Evolutionary conservation across 2,797 vertebrate species (phyloP).

Genomic region (Acipenser transmontanus): DNA sequence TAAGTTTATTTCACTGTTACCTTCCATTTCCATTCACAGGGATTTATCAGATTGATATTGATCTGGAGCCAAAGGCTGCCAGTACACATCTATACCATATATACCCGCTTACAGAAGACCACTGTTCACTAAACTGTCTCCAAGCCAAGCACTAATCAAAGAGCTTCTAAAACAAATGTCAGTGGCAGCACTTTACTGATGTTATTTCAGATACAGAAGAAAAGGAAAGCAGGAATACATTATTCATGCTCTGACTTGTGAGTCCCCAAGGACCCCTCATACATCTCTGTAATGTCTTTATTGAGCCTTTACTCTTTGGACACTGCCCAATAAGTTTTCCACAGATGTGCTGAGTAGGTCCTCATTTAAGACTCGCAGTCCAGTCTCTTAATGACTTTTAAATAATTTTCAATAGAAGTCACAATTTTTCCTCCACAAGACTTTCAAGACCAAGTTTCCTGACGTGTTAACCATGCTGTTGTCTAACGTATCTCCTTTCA

Average conservation of each 20-base stretch:
- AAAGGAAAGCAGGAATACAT: slow-evolving; percentile 13
- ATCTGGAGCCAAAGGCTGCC: too few relatives aligned
- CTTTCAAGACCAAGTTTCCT: too few relatives aligned
- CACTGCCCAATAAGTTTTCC: slow-evolving; percentile 13
- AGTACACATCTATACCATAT: too few relatives aligned
- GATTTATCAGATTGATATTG: too few relatives aligned
- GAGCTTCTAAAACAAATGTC: slow-evolving; percentile 14
- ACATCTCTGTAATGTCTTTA: not conserved
- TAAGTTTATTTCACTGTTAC: too few relatives aligned
- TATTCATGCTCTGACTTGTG: slow-evolving; percentile 12
- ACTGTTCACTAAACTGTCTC: slow-evolving; percentile 1
- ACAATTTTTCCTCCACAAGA: not conserved
- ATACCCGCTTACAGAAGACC: too few relatives aligned
- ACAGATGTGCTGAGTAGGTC: slow-evolving; percentile 7
- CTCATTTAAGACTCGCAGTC: not conserved
- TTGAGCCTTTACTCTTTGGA: slow-evolving; percentile 15
- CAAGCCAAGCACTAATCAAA: slow-evolving; percentile 1
- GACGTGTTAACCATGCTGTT: too few relatives aligned
- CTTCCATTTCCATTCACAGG: too few relatives aligned
- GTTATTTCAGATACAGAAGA: slow-evolving; percentile 11
- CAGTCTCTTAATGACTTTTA: not conserved
- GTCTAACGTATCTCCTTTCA: too few relatives aligned
- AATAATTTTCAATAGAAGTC: not conserved
- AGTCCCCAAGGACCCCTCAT: not conserved
- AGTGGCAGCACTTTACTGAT: slow-evolving; percentile 14